A percentile compares a stretch with the other conserved stretches of the same genome.
These are phyloP conservation scores for Bombus balteatus DNA, from an alignment of 1,140 invertebrate species.

Conservation along the genomic window DNA sequence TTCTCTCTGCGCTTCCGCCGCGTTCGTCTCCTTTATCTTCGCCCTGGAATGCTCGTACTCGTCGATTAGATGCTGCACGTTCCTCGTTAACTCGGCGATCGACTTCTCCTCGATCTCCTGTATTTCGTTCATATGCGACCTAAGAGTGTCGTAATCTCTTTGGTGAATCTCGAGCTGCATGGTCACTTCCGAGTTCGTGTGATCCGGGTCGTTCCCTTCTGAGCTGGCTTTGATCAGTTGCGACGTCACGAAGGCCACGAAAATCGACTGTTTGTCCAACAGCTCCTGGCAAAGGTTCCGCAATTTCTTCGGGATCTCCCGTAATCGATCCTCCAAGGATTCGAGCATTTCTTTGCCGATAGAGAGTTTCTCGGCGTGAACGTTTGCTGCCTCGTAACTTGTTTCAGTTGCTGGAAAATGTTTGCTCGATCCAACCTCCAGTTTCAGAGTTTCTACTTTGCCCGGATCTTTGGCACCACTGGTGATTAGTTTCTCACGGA, in stretches of 20 bases:
- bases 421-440: slow-evolving; percentile 3
- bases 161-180: slow-evolving; percentile 42
- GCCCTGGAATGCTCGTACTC: neutral
- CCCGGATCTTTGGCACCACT: slow-evolving; percentile 72
- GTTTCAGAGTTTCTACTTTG: slow-evolving; percentile 60
- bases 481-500: slow-evolving; percentile 71
- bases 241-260: slow-evolving; percentile 45
- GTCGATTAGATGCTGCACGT: neutral
- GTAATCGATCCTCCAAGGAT: slow-evolving; percentile 52
- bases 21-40: neutral
- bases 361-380: slow-evolving; percentile 31
- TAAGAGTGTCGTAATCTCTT: slow-evolving; percentile 44
- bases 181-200: slow-evolving; percentile 2
- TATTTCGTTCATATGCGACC: slow-evolving; percentile 48
- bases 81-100: slow-evolving; percentile 14
- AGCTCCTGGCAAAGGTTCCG: slow-evolving; percentile 52
- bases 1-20: slow-evolving; percentile 35
- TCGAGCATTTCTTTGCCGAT: slow-evolving; percentile 52
- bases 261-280: slow-evolving; percentile 56
- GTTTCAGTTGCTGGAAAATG: neutral
- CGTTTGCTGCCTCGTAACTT: neutral
- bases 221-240: slow-evolving; percentile 55
- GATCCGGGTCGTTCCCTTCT: neutral
- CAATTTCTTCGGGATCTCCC: slow-evolving; percentile 46
- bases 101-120: neutral